Conservation (phyloP, 2,113 vertebrate species). For the Sardina pilchardus region DNA sequence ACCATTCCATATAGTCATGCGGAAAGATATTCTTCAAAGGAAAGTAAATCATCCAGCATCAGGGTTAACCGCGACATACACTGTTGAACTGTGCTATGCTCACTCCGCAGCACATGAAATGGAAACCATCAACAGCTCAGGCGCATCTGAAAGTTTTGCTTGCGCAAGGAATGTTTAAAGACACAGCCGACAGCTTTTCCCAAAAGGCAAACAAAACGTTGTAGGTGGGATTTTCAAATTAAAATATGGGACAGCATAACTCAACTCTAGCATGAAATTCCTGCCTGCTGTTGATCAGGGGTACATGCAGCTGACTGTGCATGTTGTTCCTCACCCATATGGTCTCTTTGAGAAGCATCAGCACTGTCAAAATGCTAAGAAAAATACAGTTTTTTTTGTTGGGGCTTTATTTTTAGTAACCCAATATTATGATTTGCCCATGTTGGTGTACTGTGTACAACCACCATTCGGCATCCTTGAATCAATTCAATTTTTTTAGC, state of each 20-base stretch:
- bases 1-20: neutral
- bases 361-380: neutral
- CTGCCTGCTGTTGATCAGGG: neutral
- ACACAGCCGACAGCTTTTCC: conserved; percentile 39
- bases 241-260: neutral
- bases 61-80: neutral
- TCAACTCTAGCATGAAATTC: neutral
- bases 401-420: too few relatives aligned
- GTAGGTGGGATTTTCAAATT: conserved; percentile 2
- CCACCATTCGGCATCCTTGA: neutral
- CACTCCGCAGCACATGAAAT: neutral
- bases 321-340: neutral
- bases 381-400: too few relatives aligned
- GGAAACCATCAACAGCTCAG: neutral
- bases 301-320: neutral
- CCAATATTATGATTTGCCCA: too few relatives aligned
- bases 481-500: too few relatives aligned
- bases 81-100: neutral
- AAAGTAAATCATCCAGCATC: neutral
- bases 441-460: too few relatives aligned
- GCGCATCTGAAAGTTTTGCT: neutral
- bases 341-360: neutral
- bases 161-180: conserved; percentile 49
- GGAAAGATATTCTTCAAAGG: neutral
- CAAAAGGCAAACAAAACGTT: conserved; percentile 8